Conservation (phyloP, 2,888 invertebrate genomes). For the Dryobotodes eremita region DNA sequence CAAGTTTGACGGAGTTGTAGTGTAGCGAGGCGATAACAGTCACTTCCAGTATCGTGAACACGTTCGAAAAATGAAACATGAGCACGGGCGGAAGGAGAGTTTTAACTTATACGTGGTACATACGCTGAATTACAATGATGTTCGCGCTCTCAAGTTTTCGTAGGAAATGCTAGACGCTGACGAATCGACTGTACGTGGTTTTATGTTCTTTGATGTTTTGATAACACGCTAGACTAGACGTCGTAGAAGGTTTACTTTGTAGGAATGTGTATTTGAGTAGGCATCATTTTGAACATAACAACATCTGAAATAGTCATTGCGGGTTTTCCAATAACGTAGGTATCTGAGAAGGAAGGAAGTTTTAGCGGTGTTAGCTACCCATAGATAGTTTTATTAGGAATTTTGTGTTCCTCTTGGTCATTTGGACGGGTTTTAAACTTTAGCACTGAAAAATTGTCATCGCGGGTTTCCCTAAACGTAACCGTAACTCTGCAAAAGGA, state of each 20-base stretch:
- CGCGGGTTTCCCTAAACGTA: background rate
- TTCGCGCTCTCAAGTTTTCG: slow-evolving; percentile 62
- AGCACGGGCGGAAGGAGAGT: slow-evolving; percentile 78
- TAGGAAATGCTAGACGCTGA: slow-evolving; percentile 61
- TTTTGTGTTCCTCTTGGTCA: background rate
- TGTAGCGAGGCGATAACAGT: slow-evolving; percentile 57
- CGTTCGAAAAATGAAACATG: slow-evolving; percentile 73
- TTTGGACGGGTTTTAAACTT: background rate
- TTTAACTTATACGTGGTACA: slow-evolving; percentile 71
- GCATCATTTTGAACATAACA: background rate
- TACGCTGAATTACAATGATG: slow-evolving; percentile 79
- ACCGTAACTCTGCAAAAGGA: slow-evolving; percentile 11
- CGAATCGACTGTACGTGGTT: slow-evolving; percentile 58
- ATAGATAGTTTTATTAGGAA: slow-evolving; percentile 6
- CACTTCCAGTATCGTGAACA: slow-evolving; percentile 69
- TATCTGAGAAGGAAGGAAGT: slow-evolving; percentile 27
- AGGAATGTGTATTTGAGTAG: slow-evolving; percentile 5
- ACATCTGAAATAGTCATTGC: slow-evolving; percentile 1
- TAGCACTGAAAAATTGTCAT: slow-evolving; percentile 11
- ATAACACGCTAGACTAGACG: slow-evolving; percentile 45
- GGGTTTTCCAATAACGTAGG: slow-evolving; percentile 7
- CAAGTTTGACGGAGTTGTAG: slow-evolving; percentile 46
- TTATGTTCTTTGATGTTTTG: slow-evolving; percentile 56
- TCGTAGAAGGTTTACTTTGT: slow-evolving; percentile 36
- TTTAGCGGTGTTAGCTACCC: background rate